Conservation (phyloP, 2,888 invertebrate genomes). For the Troides helena region DNA sequence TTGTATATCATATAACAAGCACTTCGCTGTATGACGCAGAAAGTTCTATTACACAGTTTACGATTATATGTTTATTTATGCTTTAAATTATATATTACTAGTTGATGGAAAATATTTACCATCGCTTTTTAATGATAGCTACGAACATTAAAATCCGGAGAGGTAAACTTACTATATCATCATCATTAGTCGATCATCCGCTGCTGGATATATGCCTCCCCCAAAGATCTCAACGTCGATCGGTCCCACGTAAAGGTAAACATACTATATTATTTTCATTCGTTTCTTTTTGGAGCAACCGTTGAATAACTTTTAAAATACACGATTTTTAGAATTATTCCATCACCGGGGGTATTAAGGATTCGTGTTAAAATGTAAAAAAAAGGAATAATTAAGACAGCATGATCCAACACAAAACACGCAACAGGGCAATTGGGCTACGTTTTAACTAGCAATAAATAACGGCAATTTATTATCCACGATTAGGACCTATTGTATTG, state of each 20-base stretch:
- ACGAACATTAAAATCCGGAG: no score
- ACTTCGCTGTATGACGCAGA: background rate
- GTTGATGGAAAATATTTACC: no score
- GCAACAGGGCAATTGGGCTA: constrained; percentile 14
- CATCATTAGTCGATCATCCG: no score
- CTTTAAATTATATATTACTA: background rate
- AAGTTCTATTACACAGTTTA: background rate
- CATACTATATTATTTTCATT: no score
- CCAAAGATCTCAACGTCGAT: no score
- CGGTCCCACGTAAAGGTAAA: no score
- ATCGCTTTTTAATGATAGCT: no score
- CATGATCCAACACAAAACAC: constrained; percentile 19
- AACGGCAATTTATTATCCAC: constrained; percentile 18
- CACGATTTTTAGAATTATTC: background rate
- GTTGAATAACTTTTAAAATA: background rate
- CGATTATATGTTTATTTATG: background rate
- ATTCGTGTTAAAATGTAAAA: background rate
- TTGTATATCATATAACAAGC: background rate
- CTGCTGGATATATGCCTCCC: no score
- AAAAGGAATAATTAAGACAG: constrained; percentile 6
- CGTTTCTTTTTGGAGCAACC: background rate
- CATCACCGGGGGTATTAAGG: background rate
- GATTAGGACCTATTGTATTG: constrained; percentile 9
- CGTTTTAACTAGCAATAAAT: constrained; percentile 27
- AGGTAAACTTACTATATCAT: no score